A percentile compares a stretch with the other conserved stretches of the same genome.
Evolutionary conservation across 2,113 vertebrate species (phyloP).

Genomic region (Ceratotherium simum): DNA sequence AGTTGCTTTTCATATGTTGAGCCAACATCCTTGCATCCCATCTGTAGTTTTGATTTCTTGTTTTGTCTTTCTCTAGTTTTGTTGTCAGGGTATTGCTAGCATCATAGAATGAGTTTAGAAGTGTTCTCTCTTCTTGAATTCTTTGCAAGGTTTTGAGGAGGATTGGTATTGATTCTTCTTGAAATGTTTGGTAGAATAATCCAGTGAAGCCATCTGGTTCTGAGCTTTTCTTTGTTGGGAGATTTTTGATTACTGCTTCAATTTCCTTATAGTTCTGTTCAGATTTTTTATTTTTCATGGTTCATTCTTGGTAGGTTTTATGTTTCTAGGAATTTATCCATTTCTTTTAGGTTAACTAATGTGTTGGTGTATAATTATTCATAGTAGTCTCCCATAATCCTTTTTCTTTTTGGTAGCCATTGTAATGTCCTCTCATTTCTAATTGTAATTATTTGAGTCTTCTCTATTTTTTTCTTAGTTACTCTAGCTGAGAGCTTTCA

Average conservation of each 20-base stretch:
- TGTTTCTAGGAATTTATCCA: not conserved
- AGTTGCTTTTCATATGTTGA: not conserved
- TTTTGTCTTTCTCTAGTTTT: not conserved
- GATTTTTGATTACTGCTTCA: not conserved
- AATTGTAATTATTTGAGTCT: not conserved
- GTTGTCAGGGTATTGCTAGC: not conserved
- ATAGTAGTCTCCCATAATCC: not conserved
- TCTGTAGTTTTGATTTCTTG: not conserved
- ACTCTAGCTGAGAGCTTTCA: not conserved
- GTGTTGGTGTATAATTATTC: not conserved
- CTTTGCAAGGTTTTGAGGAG: not conserved
- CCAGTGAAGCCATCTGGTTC: not conserved
- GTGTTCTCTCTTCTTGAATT: not conserved
- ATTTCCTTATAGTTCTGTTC: not conserved
- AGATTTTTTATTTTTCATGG: not conserved
- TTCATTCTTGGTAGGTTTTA: not conserved
- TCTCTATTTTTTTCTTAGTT: not conserved
- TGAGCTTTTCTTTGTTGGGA: not conserved
- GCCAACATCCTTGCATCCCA: not conserved
- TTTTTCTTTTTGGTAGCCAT: not conserved
- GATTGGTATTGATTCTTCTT: not conserved
- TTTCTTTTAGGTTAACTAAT: not conserved
- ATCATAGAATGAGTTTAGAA: not conserved
- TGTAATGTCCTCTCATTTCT: not conserved
- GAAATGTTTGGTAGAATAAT: not conserved